These are phyloP conservation scores for Lontra canadensis DNA, from an alignment of 2,113 vertebrate species.

Conservation along the genomic window DNA sequence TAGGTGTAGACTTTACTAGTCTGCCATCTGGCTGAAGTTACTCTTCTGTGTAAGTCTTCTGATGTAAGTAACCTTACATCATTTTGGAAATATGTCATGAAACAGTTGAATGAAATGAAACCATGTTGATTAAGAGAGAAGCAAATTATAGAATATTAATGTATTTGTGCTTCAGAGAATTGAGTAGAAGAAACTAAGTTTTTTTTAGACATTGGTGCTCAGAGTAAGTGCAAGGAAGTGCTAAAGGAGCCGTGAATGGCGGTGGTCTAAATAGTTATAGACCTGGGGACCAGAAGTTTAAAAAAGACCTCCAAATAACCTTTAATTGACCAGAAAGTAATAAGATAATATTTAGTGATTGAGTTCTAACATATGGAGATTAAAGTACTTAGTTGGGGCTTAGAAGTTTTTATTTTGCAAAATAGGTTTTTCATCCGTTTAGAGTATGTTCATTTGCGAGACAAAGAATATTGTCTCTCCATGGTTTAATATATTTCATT, in stretches of 20 bases:
- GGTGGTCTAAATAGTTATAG: background rate
- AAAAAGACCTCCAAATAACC: background rate
- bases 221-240: background rate
- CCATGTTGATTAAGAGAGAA: background rate
- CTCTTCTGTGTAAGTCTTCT: background rate
- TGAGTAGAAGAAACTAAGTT: background rate
- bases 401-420: conserved; percentile 2
- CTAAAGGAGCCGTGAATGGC: background rate
- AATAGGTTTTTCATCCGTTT: background rate
- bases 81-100: background rate
- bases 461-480: background rate
- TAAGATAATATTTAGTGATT: background rate
- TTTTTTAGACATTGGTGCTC: background rate
- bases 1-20: background rate
- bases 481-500: background rate
- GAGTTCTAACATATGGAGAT: background rate
- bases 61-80: background rate
- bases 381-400: background rate
- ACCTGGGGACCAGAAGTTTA: background rate
- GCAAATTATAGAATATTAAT: background rate
- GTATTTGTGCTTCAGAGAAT: background rate
- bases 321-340: background rate
- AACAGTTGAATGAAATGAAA: background rate
- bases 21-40: background rate
- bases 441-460: background rate